Conservation (phyloP, 2,797 vertebrate genomes). For the Tympanoctomys barrerae region DNA sequence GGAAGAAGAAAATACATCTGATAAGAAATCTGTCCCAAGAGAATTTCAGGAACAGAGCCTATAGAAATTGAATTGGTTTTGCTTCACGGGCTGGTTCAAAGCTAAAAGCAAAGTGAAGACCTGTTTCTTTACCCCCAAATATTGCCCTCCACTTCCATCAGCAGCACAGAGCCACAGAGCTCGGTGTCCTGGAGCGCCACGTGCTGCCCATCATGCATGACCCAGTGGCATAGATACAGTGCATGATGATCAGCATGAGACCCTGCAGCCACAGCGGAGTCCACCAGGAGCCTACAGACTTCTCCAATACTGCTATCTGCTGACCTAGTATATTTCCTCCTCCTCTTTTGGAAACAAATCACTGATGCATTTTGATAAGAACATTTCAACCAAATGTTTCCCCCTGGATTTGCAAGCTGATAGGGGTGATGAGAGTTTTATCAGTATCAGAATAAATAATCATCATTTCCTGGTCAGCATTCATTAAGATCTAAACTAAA, state of each 20-base stretch:
- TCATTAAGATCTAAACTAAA: conserved; percentile 66
- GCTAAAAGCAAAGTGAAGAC: conserved; percentile 39
- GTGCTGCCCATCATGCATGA: conserved; percentile 61
- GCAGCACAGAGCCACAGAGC: background rate
- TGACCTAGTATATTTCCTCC: conserved; percentile 62
- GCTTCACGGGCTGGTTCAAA: conserved; percentile 27
- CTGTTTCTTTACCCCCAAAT: background rate
- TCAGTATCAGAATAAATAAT: conserved; percentile 47
- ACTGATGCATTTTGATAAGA: conserved; percentile 75
- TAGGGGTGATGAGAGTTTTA: conserved; percentile 64
- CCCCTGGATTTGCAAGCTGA: conserved; percentile 65
- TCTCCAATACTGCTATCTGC: conserved; percentile 64
- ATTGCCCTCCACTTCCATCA: background rate
- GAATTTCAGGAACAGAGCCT: conserved; percentile 55
- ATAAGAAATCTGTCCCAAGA: conserved; percentile 62
- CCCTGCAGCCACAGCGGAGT: background rate
- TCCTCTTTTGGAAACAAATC: conserved; percentile 45
- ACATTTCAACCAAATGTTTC: conserved; percentile 60
- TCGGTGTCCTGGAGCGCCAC: background rate
- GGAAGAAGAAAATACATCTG: conserved; percentile 41
- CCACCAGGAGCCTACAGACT: background rate
- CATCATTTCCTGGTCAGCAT: conserved; percentile 50
- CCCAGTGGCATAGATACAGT: conserved; percentile 37
- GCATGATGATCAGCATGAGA: conserved; percentile 8
- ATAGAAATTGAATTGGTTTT: conserved; percentile 60